Base-by-base conservation (phyloP, 2,888 invertebrate genomes). In the Choristoneura rosaceana region DNA sequence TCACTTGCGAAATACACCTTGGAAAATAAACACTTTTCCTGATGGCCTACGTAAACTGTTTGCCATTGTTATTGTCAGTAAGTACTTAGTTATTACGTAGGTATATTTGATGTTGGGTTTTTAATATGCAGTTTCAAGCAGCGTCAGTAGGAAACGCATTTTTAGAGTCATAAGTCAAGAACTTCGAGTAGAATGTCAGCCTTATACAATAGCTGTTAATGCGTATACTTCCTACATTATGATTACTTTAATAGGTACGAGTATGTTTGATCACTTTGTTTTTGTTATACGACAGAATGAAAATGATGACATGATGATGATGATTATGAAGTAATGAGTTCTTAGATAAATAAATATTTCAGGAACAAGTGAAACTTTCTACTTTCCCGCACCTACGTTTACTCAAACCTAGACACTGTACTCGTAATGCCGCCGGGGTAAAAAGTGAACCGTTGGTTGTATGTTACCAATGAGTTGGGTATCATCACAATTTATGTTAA, bases 401-500 rank as follows among this genome's bases (percentile, higher is more conserved):
- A 0, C 7, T 34, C 34, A 7, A 43, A 10, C 4, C 12, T 12
- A 8, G 7, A 9, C 41, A 10, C 43, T 14, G 3, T 47, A 47
- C n/a, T 5, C 9, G 52, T 25, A 25, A 25, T 25, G 12, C 7
- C 8, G 7, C 3, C 14, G 34, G 4, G 10, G 38, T 15, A 12
- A 50, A 47, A 25, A 50, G 66, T 61, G 60, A 10, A 59, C 50
- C 69, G 12, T 63, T 45, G n/a, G 38, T 73, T 55, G 58, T 68
- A 58, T 66, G 61, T 55, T 69, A 69, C 62, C 34, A 33, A 4
- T 10, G 33, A n/a, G 58, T 69, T 64, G 70, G 74, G 73, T 61
- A 76, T 75, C 75, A 71, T 70, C 65, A 75, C 76, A 77, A 77
- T 79, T 76, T 79, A 77, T 77, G 76, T 78, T 78, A 77, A 76